These are phyloP conservation scores for Hypomecis punctinalis DNA, from an alignment of 2,888 invertebrate genomes.

Conservation along the genomic window DNA sequence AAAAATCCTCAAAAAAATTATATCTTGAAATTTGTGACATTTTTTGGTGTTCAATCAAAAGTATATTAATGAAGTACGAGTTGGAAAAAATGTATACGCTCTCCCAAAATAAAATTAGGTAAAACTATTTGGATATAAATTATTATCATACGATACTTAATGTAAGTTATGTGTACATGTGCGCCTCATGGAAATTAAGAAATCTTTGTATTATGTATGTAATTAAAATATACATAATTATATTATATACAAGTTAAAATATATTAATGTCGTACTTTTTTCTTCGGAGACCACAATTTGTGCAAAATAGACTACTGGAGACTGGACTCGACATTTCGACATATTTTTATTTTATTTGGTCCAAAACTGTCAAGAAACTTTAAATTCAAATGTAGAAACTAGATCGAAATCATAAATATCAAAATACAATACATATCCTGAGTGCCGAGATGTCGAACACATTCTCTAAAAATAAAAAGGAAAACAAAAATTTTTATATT, in stretches of 20 bases:
- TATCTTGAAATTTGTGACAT: slow-evolving; percentile 83
- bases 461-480: slow-evolving; percentile 57
- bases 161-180: slow-evolving; percentile 82
- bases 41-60: slow-evolving; percentile 84
- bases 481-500: slow-evolving; percentile 80
- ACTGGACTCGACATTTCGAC: slow-evolving; percentile 74
- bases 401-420: slow-evolving; percentile 49
- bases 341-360: slow-evolving; percentile 53
- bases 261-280: slow-evolving; percentile 77
- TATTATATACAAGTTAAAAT: slow-evolving; percentile 78
- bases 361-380: slow-evolving; percentile 39
- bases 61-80: slow-evolving; percentile 79
- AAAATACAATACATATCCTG: slow-evolving; percentile 78
- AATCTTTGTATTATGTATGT: slow-evolving; percentile 84
- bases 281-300: slow-evolving; percentile 78
- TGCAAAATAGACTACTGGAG: slow-evolving; percentile 68
- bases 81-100: slow-evolving; percentile 83
- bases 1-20: slow-evolving; percentile 78
- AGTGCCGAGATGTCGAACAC: slow-evolving; percentile 75
- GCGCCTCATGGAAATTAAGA: slow-evolving; percentile 82
- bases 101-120: slow-evolving; percentile 81
- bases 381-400: slow-evolving; percentile 30
- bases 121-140: slow-evolving; percentile 82
- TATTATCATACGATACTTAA: slow-evolving; percentile 78
- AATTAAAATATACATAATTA: slow-evolving; percentile 82